These are phyloP conservation scores for Drosophila peninsularis DNA, from an alignment of 2,888 invertebrate genomes.

Conservation along the genomic window DNA sequence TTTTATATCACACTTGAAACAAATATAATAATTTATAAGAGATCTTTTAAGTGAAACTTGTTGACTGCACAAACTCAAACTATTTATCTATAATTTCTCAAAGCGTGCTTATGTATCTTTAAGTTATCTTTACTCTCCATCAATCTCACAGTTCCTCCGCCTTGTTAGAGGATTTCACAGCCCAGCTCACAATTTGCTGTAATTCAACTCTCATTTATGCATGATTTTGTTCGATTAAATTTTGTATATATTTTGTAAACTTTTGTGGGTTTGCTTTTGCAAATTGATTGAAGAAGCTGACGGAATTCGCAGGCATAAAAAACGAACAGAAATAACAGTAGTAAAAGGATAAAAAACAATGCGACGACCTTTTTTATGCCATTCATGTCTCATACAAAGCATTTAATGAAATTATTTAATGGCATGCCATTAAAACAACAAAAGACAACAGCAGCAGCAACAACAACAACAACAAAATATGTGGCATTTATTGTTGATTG, in stretches of 20 bases:
- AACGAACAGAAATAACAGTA: slow-evolving; percentile 7
- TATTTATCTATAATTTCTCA: background rate
- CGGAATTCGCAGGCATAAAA: slow-evolving; percentile 37
- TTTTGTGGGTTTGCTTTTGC: slow-evolving; percentile 23
- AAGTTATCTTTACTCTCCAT: background rate
- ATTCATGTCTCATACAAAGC: slow-evolving; percentile 59
- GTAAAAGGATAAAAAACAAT: slow-evolving; percentile 41
- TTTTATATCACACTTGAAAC: too few species aligned
- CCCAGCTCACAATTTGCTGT: background rate
- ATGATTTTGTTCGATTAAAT: slow-evolving; percentile 22
- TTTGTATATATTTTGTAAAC: slow-evolving; percentile 2
- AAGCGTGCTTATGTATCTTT: background rate
- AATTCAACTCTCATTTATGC: background rate
- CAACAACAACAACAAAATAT: slow-evolving; percentile 26
- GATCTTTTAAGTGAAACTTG: too few species aligned
- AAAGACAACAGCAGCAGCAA: slow-evolving; percentile 45
- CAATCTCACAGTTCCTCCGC: background rate
- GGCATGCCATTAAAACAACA: slow-evolving; percentile 73
- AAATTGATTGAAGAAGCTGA: slow-evolving; percentile 55
- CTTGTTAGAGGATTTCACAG: background rate
- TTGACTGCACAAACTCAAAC: background rate
- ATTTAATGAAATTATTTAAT: slow-evolving; percentile 80
- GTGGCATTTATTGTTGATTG: slow-evolving; percentile 61
- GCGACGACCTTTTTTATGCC: slow-evolving; percentile 50
- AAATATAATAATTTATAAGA: too few species aligned